These are phyloP conservation scores for Lasius platythorax DNA, from an alignment of 2,888 invertebrate genomes.

Conservation along the genomic window DNA sequence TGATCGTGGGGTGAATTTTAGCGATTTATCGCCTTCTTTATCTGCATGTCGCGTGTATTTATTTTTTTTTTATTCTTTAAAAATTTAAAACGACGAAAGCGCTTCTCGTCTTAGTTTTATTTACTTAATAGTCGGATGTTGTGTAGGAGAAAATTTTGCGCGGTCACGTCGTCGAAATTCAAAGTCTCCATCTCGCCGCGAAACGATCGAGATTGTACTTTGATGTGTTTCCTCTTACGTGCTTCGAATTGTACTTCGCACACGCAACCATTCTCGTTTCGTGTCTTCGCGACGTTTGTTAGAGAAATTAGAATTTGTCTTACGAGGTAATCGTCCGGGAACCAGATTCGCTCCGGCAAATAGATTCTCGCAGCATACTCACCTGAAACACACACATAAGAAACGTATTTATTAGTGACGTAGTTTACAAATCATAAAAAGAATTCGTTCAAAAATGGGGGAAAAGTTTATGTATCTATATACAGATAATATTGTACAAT, in stretches of 20 bases:
- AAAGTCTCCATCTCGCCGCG: constrained; percentile 39
- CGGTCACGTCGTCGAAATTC: constrained; percentile 50
- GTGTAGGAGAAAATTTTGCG: constrained; percentile 17
- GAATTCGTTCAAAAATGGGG: not conserved
- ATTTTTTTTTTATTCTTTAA: not conserved
- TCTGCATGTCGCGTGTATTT: not conserved
- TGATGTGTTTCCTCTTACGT: constrained; percentile 55
- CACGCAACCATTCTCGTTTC: constrained; percentile 27
- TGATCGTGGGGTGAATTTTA: not conserved
- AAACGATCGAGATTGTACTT: constrained; percentile 55
- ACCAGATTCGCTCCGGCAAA: not conserved
- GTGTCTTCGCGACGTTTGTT: constrained; percentile 39
- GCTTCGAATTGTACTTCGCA: constrained; percentile 46
- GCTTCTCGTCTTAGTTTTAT: constrained; percentile 11
- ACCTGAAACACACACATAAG: constrained; percentile 39
- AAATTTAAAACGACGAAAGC: constrained; percentile 1
- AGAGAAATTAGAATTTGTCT: constrained; percentile 47
- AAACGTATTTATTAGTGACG: constrained; percentile 14
- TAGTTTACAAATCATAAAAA: not conserved
- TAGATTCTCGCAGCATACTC: constrained; percentile 3
- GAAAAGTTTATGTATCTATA: not conserved
- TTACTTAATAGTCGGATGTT: constrained; percentile 34
- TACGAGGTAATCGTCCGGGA: constrained; percentile 8
- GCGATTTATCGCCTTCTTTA: constrained; percentile 12
- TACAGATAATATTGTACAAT: not conserved